Evolutionary conservation across 2,797 vertebrate genomes (phyloP), one percentile per base, ranked within the genome.

Genomic region (Chelidonichthys spinosus): DNA sequence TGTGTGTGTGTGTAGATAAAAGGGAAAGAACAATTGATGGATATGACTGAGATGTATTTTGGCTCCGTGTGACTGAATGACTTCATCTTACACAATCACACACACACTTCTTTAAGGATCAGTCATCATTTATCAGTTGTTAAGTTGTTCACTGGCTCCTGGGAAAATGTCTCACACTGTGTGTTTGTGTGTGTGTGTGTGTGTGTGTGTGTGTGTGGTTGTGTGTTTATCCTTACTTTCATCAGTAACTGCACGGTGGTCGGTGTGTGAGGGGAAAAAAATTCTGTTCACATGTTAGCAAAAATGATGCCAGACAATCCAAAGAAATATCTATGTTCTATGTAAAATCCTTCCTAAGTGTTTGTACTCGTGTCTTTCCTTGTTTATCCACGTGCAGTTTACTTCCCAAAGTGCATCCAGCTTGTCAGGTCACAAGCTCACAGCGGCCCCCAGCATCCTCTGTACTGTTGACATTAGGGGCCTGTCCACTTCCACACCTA

Each of bases 11-110:
- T 42, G 49, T 25, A 39, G 59, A 74, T 69, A 82, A 71, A 78
- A 61, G 62, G 54, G 74, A 83, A 64, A 82, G 89, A 93, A 94
- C 91, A 92, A 93, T 89, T 92, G 89, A 93, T 92, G 88, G 91
- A 92, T 92, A 89, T 89, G 85, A 90, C 82, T 81, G 78, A 87
- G 81, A 82, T 87, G 86, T 89, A 78, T 92, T 90, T 92, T 94
- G 92, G 92, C 94, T 77, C 32, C 43, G 68, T 65, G 39, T 79
- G 55, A 7, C 11, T 75, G 32, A 37, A 88, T 94, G 90, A 93
- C 91, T 84, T 95, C 93, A 91, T 76, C 33, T 42, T 73, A 25
- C 42, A 46, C 46, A 43, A 14, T 60, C 43, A 53, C 63, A 78
- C 36, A 67, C 42, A 66, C 7, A 42, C 5, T 64, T 50, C 42